Evolutionary conservation across 2,113 vertebrate genomes (phyloP).

Genomic region (Pyxicephalus adspersus): DNA sequence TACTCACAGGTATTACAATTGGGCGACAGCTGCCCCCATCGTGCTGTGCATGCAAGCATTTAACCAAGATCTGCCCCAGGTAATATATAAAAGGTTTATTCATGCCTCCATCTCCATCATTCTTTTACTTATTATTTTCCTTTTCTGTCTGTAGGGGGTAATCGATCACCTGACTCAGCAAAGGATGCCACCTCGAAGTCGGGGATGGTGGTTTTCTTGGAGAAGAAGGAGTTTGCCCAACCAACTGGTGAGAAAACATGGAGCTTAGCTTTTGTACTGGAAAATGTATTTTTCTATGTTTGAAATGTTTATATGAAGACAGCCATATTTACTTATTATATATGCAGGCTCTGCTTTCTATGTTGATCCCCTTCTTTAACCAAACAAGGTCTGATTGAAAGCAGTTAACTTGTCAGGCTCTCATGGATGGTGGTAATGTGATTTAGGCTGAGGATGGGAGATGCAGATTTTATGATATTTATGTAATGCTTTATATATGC

Average conservation of each 20-base stretch:
- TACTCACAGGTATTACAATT: slow-evolving; percentile 87
- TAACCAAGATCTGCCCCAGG: slow-evolving; percentile 90
- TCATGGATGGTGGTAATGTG: too few relatives aligned
- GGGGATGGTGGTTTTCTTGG: slow-evolving; percentile 94
- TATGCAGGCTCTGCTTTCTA: too few relatives aligned
- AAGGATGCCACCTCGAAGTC: slow-evolving; percentile 88
- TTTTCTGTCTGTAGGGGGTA: slow-evolving; percentile 70
- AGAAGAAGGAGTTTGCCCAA: slow-evolving; percentile 75
- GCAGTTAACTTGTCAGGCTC: too few relatives aligned
- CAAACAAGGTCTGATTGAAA: too few relatives aligned
- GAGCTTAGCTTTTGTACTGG: not conserved
- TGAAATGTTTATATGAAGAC: too few relatives aligned
- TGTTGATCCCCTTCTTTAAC: too few relatives aligned
- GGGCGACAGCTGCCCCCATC: slow-evolving; percentile 94
- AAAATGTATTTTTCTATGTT: too few relatives aligned
- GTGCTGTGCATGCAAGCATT: slow-evolving; percentile 89
- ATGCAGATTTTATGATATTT: too few relatives aligned
- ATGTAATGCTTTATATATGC: too few relatives aligned
- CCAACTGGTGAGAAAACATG: slow-evolving; percentile 9
- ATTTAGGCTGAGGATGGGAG: too few relatives aligned
- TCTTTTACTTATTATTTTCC: not conserved
- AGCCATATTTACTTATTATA: too few relatives aligned
- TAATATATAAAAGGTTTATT: slow-evolving; percentile 60
- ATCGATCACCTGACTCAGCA: slow-evolving; percentile 84
- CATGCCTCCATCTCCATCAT: not conserved